Evolutionary conservation across 2,113 vertebrate genomes (phyloP), one percentile per base, ranked within the genome.

Genomic region (Semnornis frantzii): DNA sequence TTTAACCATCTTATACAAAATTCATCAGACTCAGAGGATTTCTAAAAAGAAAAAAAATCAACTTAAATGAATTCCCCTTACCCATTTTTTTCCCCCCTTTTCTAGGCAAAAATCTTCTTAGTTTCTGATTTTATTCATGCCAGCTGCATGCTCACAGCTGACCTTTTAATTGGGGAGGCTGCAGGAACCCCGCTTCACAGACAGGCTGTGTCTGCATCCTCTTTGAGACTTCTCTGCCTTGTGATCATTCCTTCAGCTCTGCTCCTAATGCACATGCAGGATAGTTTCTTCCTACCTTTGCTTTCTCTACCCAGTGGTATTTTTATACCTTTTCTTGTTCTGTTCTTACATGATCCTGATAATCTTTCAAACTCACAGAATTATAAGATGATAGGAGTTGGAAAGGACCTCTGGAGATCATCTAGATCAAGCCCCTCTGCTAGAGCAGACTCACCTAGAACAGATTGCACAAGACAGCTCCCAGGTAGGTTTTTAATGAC

Each of bases 1-100:
- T 91, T 74, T 91, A 92, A 92, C 19, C 70, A 85, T 70, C 34
- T 87, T 39, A 82, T 66, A 48, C n/a, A 91, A 89, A 92, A 94
- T 91, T 94, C 27, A 80, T 83, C 64, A 87, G 21, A 57, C 60
- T 37, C 37, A 33, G 62, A 70, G 10, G 64, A 59, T 3, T 21
- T 23, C 48, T 50, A 37, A 37, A 37, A 37, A 37, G 4, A 21
- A 9, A 39, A 18, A 28, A 70, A 90, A 42, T 11, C 9, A 89
- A 74, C 27, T 42, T 85, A 46, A 79, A 70, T 79, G 1, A 82
- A 66, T 77, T 59, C 2, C 20, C 15, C 82, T 80, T 95, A 76
- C 42, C 25, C 57, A 30, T 74, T 74, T 31, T 15, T 42, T 81
- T 83, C 25, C 12, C 20, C 7, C 21, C 3, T 37, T 65, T 90